phyloP scores from a whole-genome alignment of 2,888 invertebrate species.

The Eledone cirrhosa region DNA sequence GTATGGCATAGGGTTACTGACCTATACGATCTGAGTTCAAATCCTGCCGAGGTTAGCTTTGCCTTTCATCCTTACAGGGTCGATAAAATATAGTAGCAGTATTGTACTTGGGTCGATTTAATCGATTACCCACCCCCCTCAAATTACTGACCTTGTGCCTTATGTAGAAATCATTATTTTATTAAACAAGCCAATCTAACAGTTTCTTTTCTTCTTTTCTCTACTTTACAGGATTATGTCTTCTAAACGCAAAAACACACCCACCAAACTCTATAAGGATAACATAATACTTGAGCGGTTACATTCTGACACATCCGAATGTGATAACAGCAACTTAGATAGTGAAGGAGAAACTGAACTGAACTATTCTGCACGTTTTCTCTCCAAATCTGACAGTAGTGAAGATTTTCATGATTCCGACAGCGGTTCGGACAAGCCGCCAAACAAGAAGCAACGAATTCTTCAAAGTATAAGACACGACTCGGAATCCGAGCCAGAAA shows the following conservation, averaged over 20 bases:
- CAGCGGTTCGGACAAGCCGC: conserved; percentile 46
- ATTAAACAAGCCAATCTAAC: too few relatives aligned
- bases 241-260: conserved; percentile 95
- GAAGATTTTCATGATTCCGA: conserved; percentile 44
- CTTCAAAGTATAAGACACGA: conserved; percentile 55
- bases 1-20: too few relatives aligned
- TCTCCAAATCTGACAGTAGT: conserved; percentile 40
- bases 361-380: conserved; percentile 34
- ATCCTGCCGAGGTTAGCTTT: too few relatives aligned
- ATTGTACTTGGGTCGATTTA: too few relatives aligned
- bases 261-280: conserved; percentile 89
- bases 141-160: too few relatives aligned
- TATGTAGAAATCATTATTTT: too few relatives aligned
- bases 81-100: too few relatives aligned
- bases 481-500: conserved; percentile 55
- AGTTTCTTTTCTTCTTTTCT: background rate
- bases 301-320: conserved; percentile 36
- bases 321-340: conserved; percentile 39
- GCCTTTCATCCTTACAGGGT: too few relatives aligned
- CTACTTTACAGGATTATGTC: conserved; percentile 78
- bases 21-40: too few relatives aligned
- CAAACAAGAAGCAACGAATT: conserved; percentile 57
- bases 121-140: too few relatives aligned
- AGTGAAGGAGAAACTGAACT: conserved; percentile 40
- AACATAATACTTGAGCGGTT: conserved; percentile 54